A percentile compares a stretch with the other conserved stretches of the same genome.
Conservation (phyloP, 2,797 vertebrate species). For the Sebastes nivosus region DNA sequence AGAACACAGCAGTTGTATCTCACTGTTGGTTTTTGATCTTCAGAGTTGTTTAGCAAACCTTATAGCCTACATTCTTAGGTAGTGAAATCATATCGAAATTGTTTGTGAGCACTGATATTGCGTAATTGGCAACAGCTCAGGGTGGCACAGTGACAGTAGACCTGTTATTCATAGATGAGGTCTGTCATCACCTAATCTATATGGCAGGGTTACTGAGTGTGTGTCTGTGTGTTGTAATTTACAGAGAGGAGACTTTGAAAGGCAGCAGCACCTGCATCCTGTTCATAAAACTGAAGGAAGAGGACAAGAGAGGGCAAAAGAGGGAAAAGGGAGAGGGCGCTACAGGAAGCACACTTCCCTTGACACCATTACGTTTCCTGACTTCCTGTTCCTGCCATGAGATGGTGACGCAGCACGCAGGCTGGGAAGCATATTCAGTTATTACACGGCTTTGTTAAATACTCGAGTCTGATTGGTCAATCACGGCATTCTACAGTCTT, state of each 20-base stretch:
- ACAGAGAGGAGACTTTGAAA: not conserved
- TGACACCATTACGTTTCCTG: constrained; percentile 64
- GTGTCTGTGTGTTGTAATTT: not conserved
- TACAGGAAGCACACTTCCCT: constrained; percentile 66
- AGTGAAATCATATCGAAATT: not conserved
- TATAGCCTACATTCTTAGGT: not conserved
- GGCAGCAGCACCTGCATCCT: constrained; percentile 67
- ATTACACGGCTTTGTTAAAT: not conserved
- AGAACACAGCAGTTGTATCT: not conserved
- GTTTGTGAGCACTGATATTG: not conserved
- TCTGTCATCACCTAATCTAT: not conserved
- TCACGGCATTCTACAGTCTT: no score
- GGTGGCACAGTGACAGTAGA: not conserved
- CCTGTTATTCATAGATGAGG: not conserved
- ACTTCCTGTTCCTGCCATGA: constrained; percentile 36
- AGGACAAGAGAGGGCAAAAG: constrained; percentile 11
- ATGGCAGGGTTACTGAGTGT: not conserved
- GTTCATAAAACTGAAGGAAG: constrained; percentile 22
- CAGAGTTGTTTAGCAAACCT: not conserved
- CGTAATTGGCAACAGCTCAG: not conserved
- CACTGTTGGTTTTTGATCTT: not conserved
- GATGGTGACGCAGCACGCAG: constrained; percentile 21
- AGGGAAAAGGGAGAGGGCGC: constrained; percentile 32
- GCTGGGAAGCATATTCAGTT: not conserved
- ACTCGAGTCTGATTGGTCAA: no score